phyloP scores from a whole-genome alignment of 2,113 vertebrate genomes.

The Myiagra hebetior region DNA sequence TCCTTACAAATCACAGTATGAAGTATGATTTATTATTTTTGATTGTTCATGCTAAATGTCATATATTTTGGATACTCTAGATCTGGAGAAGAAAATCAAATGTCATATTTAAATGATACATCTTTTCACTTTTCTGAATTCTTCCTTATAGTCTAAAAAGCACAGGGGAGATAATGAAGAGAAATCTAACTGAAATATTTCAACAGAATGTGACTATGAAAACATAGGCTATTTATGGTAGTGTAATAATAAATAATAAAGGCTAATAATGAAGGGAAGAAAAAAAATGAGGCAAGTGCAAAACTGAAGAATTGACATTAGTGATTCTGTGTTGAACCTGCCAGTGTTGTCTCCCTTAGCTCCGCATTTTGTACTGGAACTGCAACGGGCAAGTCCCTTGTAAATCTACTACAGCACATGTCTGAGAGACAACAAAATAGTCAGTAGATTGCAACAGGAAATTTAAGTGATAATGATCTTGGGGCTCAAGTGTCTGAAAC shows the following conservation, averaged over 20 bases:
- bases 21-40: background rate
- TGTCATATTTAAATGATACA: background rate
- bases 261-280: background rate
- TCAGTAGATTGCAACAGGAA: background rate
- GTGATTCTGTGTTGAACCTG: background rate
- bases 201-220: background rate
- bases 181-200: background rate
- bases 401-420: background rate
- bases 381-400: background rate
- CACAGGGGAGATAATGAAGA: background rate
- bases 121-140: background rate
- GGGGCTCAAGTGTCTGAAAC: background rate
- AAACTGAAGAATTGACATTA: background rate
- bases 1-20: background rate
- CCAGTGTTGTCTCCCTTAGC: background rate
- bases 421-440: background rate
- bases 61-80: background rate
- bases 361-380: background rate
- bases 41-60: background rate
- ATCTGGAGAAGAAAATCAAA: background rate
- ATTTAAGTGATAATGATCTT: background rate
- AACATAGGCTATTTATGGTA: background rate
- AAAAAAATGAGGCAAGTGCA: background rate
- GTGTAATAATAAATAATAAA: background rate
- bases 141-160: background rate